A percentile compares a stretch with the other conserved stretches of the same genome.
These are phyloP conservation scores for Tetramorium simillimum DNA, from an alignment of 1,140 invertebrate genomes.

Conservation along the genomic window DNA sequence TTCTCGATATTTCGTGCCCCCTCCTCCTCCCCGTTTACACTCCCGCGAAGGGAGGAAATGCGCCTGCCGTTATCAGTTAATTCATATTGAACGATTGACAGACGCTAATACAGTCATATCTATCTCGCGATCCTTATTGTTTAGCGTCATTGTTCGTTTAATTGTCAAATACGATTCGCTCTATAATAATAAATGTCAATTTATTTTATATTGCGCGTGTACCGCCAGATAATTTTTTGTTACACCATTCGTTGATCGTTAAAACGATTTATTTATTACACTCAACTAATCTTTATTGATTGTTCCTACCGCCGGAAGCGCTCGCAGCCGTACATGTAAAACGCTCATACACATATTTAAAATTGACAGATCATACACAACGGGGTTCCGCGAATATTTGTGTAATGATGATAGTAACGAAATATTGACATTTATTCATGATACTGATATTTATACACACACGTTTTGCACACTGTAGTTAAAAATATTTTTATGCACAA, in stretches of 20 bases:
- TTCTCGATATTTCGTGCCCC: slow-evolving; percentile 10
- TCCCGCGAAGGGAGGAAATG: background rate
- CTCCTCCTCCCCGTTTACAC: background rate
- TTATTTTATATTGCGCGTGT: slow-evolving; percentile 18
- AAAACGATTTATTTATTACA: slow-evolving; percentile 59
- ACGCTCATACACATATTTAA: slow-evolving; percentile 42
- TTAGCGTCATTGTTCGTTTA: slow-evolving; percentile 46
- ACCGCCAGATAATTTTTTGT: slow-evolving; percentile 36
- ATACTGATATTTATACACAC: slow-evolving; percentile 4
- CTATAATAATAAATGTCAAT: slow-evolving; percentile 59
- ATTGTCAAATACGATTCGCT: slow-evolving; percentile 56
- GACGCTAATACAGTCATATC: slow-evolving; percentile 37
- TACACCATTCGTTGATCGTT: slow-evolving; percentile 37
- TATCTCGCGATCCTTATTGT: slow-evolving; percentile 40
- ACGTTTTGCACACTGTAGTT: background rate
- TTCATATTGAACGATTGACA: slow-evolving; percentile 43
- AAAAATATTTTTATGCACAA: slow-evolving; percentile 16
- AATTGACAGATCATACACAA: slow-evolving; percentile 34
- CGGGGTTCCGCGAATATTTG: background rate
- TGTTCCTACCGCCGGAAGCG: slow-evolving; percentile 50
- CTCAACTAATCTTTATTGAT: slow-evolving; percentile 54
- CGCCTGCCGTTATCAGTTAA: slow-evolving; percentile 34
- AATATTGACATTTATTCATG: slow-evolving; percentile 45
- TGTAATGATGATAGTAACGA: slow-evolving; percentile 21
- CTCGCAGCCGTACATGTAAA: slow-evolving; percentile 4